A percentile compares a stretch with the other conserved stretches of the same genome.
phyloP scores from a whole-genome alignment of 1,140 invertebrate genomes.

The Calycopis cecrops region DNA sequence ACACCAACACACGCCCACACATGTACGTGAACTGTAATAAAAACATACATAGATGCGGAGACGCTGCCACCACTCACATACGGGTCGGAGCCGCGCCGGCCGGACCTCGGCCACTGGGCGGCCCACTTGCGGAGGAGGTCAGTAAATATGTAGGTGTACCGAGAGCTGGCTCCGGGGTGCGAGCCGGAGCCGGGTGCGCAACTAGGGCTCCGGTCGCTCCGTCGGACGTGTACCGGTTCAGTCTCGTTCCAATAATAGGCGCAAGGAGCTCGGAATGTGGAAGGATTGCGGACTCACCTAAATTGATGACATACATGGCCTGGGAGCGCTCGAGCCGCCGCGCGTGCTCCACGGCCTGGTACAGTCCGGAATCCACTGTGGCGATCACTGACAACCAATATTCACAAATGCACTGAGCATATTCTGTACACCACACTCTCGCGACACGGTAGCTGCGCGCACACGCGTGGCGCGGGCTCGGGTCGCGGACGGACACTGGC shows the following conservation, averaged over 20 bases:
- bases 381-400: conserved; percentile 44
- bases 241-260: conserved; percentile 57
- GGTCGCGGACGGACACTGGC: conserved; percentile 53
- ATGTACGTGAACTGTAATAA: conserved; percentile 67
- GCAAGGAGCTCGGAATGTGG: conserved; percentile 43
- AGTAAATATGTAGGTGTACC: conserved; percentile 32
- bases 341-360: conserved; percentile 67
- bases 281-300: conserved; percentile 68
- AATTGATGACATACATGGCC: conserved; percentile 73
- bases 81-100: conserved; percentile 50
- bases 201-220: conserved; percentile 29
- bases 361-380: conserved; percentile 71
- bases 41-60: conserved; percentile 60
- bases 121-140: conserved; percentile 39
- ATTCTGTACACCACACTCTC: conserved; percentile 53
- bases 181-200: conserved; percentile 27
- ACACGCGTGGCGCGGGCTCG: conserved; percentile 39
- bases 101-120: conserved; percentile 3
- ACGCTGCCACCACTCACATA: conserved; percentile 58
- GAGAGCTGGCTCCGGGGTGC: conserved; percentile 18
- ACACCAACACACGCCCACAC: conserved; percentile 69
- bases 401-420: conserved; percentile 63
- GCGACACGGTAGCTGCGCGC: conserved; percentile 29
- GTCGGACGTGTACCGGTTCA: conserved; percentile 49
- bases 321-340: conserved; percentile 68